phyloP scores from a whole-genome alignment of 37 sponge, comb jelly and placozoan genomes.

The Ianthella basta region DNA sequence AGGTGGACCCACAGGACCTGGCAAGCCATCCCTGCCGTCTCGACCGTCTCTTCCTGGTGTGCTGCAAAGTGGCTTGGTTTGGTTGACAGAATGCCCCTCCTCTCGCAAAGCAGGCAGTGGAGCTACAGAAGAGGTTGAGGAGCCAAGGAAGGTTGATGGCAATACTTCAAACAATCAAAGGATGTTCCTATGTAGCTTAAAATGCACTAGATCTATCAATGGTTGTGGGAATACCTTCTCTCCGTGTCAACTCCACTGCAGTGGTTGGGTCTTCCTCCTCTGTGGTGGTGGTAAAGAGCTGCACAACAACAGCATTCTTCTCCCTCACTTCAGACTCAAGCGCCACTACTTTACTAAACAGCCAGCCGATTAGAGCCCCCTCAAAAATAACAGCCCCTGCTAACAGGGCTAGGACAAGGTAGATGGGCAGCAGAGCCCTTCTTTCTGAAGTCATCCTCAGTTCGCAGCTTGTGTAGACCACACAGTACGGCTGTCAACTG shows the following conservation, averaged over 20 bases:
- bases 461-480: too few species aligned
- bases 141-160: too few species aligned
- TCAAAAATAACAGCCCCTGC: background rate
- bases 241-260: background rate
- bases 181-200: background rate
- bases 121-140: background rate
- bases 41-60: background rate
- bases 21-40: background rate
- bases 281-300: background rate
- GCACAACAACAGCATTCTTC: background rate
- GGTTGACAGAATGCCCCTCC: background rate
- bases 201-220: background rate
- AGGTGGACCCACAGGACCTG: background rate
- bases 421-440: too few species aligned
- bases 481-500: too few species aligned
- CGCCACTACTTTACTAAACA: background rate
- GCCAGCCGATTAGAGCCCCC: background rate
- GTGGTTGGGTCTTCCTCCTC: background rate
- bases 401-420: background rate
- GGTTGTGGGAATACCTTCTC: background rate
- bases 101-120: background rate
- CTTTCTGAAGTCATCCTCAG: too few species aligned
- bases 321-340: background rate
- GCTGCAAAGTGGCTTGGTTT: background rate
- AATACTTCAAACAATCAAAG: background rate